Conservation (phyloP, 1,140 invertebrate species). For the Periplaneta americana region DNA sequence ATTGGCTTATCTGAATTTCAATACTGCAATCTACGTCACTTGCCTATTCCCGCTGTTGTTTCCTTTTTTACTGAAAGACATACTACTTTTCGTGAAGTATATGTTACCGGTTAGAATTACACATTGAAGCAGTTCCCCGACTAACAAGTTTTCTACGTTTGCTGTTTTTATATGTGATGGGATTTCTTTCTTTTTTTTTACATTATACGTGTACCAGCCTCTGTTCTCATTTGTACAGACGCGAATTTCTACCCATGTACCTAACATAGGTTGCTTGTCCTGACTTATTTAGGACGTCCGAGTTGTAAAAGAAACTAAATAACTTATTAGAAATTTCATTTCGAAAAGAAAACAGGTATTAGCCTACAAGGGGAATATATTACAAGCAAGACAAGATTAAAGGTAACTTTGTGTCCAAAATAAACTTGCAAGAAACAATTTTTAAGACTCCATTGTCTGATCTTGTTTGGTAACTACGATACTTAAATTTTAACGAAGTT, state of each 20-base stretch:
- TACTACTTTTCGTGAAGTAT: not conserved
- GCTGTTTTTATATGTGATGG: too few relatives aligned
- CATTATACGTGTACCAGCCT: too few relatives aligned
- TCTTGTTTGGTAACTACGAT: not conserved
- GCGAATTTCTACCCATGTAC: not conserved
- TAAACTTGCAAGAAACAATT: not conserved
- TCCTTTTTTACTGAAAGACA: too few relatives aligned
- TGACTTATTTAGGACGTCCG: not conserved
- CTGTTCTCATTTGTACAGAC: not conserved
- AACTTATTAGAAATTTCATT: not conserved
- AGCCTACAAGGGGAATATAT: not conserved
- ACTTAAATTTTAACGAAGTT: not conserved
- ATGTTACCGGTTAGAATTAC: not conserved
- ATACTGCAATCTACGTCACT: too few relatives aligned
- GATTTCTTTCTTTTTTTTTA: too few relatives aligned
- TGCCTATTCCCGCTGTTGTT: too few relatives aligned
- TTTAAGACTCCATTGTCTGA: not conserved
- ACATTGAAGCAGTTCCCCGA: not conserved
- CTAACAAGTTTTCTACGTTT: not conserved
- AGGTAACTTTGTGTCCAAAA: not conserved
- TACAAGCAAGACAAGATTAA: not conserved
- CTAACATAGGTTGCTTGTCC: not conserved
- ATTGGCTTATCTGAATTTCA: too few relatives aligned
- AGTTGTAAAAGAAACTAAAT: not conserved
- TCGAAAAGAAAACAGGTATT: not conserved